Conservation (phyloP, 2,888 invertebrate genomes). For the Lapara coniferarum region DNA sequence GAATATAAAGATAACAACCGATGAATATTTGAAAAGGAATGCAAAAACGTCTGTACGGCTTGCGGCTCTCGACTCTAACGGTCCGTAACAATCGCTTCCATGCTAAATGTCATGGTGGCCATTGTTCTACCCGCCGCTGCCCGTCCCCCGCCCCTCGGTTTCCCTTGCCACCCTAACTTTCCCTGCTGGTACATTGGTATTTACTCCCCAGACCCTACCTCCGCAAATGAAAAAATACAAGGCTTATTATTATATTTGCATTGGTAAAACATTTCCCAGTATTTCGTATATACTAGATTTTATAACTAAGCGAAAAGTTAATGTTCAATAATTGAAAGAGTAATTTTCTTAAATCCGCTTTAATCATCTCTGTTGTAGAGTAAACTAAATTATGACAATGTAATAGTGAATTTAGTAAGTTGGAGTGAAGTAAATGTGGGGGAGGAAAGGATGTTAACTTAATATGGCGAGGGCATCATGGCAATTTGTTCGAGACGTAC, state of each 20-base stretch:
- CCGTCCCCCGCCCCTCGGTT: slow-evolving; percentile 44
- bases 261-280: not conserved
- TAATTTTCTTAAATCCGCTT: slow-evolving; percentile 35
- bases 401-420: slow-evolving; percentile 57
- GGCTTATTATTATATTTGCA: slow-evolving; percentile 54
- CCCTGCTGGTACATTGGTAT: slow-evolving; percentile 71
- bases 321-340: slow-evolving; percentile 18
- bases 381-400: slow-evolving; percentile 63
- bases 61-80: slow-evolving; percentile 72
- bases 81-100: slow-evolving; percentile 81
- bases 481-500: slow-evolving; percentile 81
- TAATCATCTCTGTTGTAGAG: slow-evolving; percentile 50
- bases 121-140: slow-evolving; percentile 70
- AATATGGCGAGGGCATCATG: slow-evolving; percentile 79
- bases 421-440: slow-evolving; percentile 52
- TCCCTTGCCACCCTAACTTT: slow-evolving; percentile 56
- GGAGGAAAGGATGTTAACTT: slow-evolving; percentile 70
- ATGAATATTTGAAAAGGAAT: slow-evolving; percentile 64
- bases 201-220: slow-evolving; percentile 70
- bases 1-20: slow-evolving; percentile 53
- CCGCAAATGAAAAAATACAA: slow-evolving; percentile 67
- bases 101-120: slow-evolving; percentile 83
- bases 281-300: slow-evolving; percentile 2
- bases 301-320: slow-evolving; percentile 25
- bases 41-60: slow-evolving; percentile 69